Base-by-base conservation (phyloP, 2,888 invertebrate genomes). In the Stenchaetothrips biformis region DNA sequence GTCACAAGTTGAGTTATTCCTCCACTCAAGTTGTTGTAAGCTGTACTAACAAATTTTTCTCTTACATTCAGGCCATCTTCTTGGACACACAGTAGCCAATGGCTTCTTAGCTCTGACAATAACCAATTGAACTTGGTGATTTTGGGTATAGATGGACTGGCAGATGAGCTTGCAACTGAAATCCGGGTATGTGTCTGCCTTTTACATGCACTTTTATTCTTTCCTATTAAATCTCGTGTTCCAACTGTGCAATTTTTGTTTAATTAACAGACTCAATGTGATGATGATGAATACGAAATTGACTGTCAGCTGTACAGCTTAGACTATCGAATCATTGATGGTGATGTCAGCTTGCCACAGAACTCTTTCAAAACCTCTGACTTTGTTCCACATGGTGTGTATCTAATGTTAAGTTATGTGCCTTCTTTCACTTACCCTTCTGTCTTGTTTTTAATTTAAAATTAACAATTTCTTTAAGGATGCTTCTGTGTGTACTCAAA, bases 401-500 rank as follows among this genome's bases (percentile, higher is more conserved):
- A 25, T 62, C 79, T 48, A 47, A 77, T 21, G 59, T 81, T 77
- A 53, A 59, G 37, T 81, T 78, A 74, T 79, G 79, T 74, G 81
- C 47, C 16, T 37, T 78, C 79, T 49, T 27, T 18, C 48, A 78
- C 37, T 16, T 81, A 67, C 81, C 47, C 18, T 27, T 74, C 81
- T 62, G 21, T 13, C 49, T 78, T 37, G 13, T 81, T 79, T 81
- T 49, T 53, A 74, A 79, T 62, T 79, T 37, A 37, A 37, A 37
- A 37, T 37, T 37, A 1, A 37, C 4, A 37, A 2, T 37, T 48
- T 59, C 80, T 85, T 84, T 8, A 85, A 93, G 93, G 93, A 80
- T 91, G 94, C 84, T 94, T 94, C 87, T 95, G 95, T 87, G 94
- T 95, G 37, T 98, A 95, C 87, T 95, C 96, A 85, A 95, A 96